Evolutionary conservation across 2,888 invertebrate genomes (phyloP).

Genomic region (Mesochorus sp.): DNA sequence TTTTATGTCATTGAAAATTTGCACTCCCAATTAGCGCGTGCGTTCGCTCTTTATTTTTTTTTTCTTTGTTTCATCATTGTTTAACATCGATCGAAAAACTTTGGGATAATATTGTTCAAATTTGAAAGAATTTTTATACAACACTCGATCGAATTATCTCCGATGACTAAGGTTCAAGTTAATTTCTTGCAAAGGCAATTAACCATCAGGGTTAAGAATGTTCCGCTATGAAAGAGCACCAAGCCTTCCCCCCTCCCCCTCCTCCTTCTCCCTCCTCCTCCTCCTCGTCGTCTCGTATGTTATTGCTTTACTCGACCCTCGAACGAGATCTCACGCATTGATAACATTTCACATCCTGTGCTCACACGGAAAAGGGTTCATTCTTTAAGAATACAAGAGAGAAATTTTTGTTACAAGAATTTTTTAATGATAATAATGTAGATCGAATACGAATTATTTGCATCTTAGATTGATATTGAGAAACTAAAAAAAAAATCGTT

Average conservation of each 20-base stretch:
- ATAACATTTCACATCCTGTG: conserved; percentile 68
- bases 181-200: conserved; percentile 17
- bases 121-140: conserved; percentile 7
- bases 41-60: background rate
- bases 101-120: too few relatives aligned
- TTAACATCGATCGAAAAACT: too few relatives aligned
- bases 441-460: too few relatives aligned
- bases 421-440: too few relatives aligned
- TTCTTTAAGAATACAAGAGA: conserved; percentile 20
- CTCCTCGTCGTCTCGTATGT: conserved; percentile 32
- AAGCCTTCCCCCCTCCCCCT: background rate
- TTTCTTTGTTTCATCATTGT: background rate
- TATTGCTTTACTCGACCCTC: conserved; percentile 66
- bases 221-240: conserved; percentile 25
- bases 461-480: too few relatives aligned
- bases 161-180: conserved; percentile 8
- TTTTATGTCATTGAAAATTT: background rate
- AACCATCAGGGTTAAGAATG: conserved; percentile 45
- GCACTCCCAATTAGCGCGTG: background rate
- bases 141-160: conserved; percentile 28
- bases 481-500: too few relatives aligned
- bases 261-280: background rate
- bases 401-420: conserved; percentile 23
- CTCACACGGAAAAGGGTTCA: conserved; percentile 17
- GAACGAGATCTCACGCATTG: conserved; percentile 75